These are phyloP conservation scores for Micropoecilia bifurca DNA, from an alignment of 2,797 vertebrate genomes.

Conservation along the genomic window DNA sequence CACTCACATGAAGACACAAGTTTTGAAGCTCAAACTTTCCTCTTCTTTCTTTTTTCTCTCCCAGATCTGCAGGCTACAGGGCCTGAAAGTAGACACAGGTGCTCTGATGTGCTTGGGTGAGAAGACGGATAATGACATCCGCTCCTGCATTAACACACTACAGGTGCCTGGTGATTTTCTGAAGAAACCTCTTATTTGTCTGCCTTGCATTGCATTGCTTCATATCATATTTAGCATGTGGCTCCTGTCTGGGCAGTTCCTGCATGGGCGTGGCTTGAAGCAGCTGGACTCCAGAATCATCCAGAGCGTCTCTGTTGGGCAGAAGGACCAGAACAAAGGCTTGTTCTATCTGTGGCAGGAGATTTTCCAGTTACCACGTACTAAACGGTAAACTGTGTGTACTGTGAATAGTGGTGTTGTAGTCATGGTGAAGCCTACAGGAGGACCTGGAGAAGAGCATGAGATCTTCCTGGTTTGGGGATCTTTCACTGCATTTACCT, in stretches of 20 bases:
- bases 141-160: slow-evolving; percentile 93
- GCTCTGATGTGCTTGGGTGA: slow-evolving; percentile 89
- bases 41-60: not conserved
- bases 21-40: not conserved
- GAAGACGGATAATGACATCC: slow-evolving; percentile 94
- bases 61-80: slow-evolving; percentile 84
- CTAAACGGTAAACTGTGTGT: slow-evolving; percentile 74
- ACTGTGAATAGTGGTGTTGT: not conserved
- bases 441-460: not conserved
- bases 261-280: slow-evolving; percentile 87
- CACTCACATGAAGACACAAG: not conserved
- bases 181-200: not conserved
- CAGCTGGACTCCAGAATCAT: slow-evolving; percentile 84
- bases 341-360: slow-evolving; percentile 96
- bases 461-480: not conserved
- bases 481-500: not conserved
- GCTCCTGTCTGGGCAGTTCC: slow-evolving; percentile 83
- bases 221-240: not conserved
- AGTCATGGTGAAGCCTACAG: not conserved
- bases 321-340: slow-evolving; percentile 97
- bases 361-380: slow-evolving; percentile 91
- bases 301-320: slow-evolving; percentile 85
- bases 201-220: not conserved
- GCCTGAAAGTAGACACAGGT: slow-evolving; percentile 86
- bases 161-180: slow-evolving; percentile 81